Conservation (phyloP, 2,888 invertebrate genomes). For the Hoplodrina ambigua region DNA sequence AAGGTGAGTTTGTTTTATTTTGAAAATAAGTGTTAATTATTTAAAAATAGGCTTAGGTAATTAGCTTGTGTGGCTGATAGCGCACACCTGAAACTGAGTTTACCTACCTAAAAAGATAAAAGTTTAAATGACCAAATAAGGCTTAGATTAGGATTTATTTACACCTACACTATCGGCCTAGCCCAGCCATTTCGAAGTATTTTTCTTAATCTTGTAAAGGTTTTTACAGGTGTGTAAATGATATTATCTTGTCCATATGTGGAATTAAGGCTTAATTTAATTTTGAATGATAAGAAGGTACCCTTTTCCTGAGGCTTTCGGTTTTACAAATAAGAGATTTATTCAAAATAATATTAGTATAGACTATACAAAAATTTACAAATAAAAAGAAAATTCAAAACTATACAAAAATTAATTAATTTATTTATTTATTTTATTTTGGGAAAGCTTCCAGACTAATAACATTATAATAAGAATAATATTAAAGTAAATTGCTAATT, state of each 20-base stretch:
- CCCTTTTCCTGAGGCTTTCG: too few species aligned
- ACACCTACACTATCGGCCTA: constrained; percentile 4
- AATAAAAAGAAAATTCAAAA: too few species aligned
- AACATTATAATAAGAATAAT: too few species aligned
- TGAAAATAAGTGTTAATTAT: constrained; percentile 4
- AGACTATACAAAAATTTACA: too few species aligned
- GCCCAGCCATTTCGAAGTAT: constrained; percentile 7
- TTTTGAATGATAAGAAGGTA: not conserved
- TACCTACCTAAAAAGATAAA: constrained; percentile 30
- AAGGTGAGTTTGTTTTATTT: constrained; percentile 45
- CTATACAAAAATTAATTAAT: too few species aligned
- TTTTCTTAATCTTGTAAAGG: constrained; percentile 17
- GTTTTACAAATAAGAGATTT: too few species aligned
- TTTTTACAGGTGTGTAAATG: constrained; percentile 8
- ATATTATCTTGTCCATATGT: constrained; percentile 10
- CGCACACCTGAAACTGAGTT: constrained; percentile 11
- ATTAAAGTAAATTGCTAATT: too few species aligned
- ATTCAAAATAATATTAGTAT: too few species aligned
- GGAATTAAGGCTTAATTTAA: not conserved
- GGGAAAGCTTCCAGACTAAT: too few species aligned
- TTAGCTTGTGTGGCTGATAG: constrained; percentile 27
- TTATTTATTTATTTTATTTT: too few species aligned
- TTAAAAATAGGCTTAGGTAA: constrained; percentile 9
- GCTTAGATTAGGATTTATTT: constrained; percentile 32
- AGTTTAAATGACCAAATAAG: not conserved